Evolutionary conservation across 2,113 vertebrate species (phyloP).

Genomic region (Empidonax traillii): DNA sequence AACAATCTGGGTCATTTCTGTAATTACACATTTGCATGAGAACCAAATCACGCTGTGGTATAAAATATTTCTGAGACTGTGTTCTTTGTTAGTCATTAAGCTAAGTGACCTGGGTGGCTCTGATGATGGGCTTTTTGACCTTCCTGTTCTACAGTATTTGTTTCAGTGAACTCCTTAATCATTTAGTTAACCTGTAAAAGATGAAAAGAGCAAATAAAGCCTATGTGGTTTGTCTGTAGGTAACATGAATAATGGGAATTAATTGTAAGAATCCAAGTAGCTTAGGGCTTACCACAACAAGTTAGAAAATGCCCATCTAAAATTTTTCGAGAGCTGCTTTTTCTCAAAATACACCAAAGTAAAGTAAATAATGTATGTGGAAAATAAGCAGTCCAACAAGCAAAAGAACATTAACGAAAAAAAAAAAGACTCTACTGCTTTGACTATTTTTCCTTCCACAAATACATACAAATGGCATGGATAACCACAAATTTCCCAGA

Average conservation of each 20-base stretch:
- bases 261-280: background rate
- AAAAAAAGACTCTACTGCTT: background rate
- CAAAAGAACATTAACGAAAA: background rate
- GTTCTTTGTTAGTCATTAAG: background rate
- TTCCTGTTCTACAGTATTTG: background rate
- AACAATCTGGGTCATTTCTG: slow-evolving; percentile 13
- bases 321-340: background rate
- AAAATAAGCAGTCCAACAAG: background rate
- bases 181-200: background rate
- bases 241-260: background rate
- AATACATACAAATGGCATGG: accelerated
- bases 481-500: background rate
- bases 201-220: background rate
- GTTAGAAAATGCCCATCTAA: background rate
- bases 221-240: background rate
- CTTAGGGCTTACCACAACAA: background rate
- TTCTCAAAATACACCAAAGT: background rate
- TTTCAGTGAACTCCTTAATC: slow-evolving; percentile 14
- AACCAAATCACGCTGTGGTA: background rate
- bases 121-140: background rate
- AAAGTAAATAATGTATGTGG: background rate
- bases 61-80: background rate
- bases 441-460: background rate
- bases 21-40: background rate
- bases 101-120: background rate